Base-by-base conservation (phyloP, 2,113 vertebrate species). In the Setophaga kirtlandii region DNA sequence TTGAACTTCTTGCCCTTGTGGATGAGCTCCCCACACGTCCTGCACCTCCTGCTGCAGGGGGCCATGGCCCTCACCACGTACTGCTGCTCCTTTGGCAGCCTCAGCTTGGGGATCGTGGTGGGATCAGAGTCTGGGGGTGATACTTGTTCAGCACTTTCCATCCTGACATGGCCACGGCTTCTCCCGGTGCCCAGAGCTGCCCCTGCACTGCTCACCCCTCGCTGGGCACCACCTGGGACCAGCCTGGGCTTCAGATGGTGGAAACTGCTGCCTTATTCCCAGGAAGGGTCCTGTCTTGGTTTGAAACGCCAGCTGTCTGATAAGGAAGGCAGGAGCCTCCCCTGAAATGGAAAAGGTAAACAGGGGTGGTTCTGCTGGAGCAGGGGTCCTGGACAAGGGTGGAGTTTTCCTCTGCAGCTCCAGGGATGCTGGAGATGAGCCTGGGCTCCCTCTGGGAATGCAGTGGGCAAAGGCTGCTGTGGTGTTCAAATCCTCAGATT, bases 1-100 rank as follows among this genome's bases (percentile, higher is more conserved):
- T 99, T 99, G 87, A 99, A 99, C 97, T 99, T 99, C 96, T 99
- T 99, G 28, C 99, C 99, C 58, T 99, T 99, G 94, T 99, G 99
- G 93, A 99, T 99, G 97, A 99, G 99, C 28, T 99, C 99, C 0
- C 99, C 99, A 24, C 99, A 99, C 0, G 99, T 99, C 97, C 99
- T 99, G 95, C 99, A 99, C 59, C 99, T 99, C 55, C 23, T 23
- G 33, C 23, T 23, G 55, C 7, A 59, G 56, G 56, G n/a, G 56
- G 56, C 56, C 56, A 35, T 59, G 14, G 35, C n/a, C 56, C n/a
- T 59, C n/a, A 59, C 56, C 56, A 24, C n/a, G 22, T 16, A 7
- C 56, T 35, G 56, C 56, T 22, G 22, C 6, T 59, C 56, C 56
- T 24, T 59, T 6, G 56, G 56, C 14, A 59, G 56, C 56, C n/a